Percentiles rank a stretch among this genome's conserved stretches.
These are phyloP conservation scores for Mus spretus DNA, from an alignment of 2,797 vertebrate genomes.

Conservation along the genomic window DNA sequence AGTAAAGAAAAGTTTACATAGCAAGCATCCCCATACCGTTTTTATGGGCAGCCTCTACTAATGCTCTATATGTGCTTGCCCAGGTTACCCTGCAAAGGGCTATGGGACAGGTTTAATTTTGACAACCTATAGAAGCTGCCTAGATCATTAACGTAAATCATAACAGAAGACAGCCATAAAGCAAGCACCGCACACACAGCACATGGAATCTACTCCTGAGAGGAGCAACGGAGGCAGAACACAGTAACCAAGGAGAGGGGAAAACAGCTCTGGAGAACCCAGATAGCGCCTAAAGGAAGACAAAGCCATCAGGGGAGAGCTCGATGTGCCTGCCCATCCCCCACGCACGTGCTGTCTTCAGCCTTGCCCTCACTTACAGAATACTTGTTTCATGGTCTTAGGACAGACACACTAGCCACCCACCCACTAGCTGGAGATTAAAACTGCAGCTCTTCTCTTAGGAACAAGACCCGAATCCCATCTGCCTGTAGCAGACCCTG, in stretches of 20 bases:
- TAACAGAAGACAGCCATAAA: constrained; percentile 38
- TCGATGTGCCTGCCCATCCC: neutral
- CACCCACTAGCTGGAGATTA: neutral
- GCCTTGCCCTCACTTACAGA: neutral
- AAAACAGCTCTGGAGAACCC: constrained; percentile 1
- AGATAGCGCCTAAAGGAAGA: constrained; percentile 30
- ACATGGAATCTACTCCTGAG: neutral
- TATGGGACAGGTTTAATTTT: constrained; percentile 31
- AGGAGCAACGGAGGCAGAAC: neutral
- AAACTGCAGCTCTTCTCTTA: constrained; percentile 25
- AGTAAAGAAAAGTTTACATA: neutral
- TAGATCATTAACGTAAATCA: constrained; percentile 18
- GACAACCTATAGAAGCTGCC: neutral
- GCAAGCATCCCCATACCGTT: neutral
- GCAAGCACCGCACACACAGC: neutral
- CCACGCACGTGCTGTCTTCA: neutral
- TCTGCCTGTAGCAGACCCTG: neutral
- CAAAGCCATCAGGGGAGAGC: neutral
- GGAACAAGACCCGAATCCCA: neutral
- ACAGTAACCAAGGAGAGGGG: constrained; percentile 1
- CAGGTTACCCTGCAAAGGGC: neutral
- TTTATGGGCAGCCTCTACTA: neutral
- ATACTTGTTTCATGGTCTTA: neutral
- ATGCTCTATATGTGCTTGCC: constrained; percentile 7
- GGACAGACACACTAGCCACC: neutral